A percentile compares a stretch with the other conserved stretches of the same genome.
Conservation (phyloP, 2,888 invertebrate genomes). For the Ophraella communa region DNA sequence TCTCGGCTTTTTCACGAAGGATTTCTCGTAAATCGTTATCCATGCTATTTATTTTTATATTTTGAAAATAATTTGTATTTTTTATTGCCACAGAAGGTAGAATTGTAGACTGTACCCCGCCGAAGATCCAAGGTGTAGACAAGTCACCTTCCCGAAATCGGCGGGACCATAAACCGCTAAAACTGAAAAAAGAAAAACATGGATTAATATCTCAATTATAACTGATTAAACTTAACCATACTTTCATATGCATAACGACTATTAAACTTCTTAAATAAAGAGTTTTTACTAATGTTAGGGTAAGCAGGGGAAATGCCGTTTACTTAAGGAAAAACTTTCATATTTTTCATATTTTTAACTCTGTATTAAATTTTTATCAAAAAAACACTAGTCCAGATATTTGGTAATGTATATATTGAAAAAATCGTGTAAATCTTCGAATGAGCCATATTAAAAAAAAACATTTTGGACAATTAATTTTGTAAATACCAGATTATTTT, state of each 20-base stretch:
- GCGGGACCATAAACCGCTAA: constrained; percentile 54
- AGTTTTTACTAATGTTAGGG: no score
- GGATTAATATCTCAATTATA: neutral
- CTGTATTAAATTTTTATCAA: no score
- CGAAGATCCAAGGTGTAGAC: constrained; percentile 49
- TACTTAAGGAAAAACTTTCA: no score
- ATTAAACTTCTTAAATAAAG: neutral
- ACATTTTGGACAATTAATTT: no score
- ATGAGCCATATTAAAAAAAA: no score
- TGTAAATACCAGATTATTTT: no score
- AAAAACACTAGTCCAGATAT: no score
- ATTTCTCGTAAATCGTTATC: constrained; percentile 45
- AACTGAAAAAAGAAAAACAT: constrained; percentile 46
- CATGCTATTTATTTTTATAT: constrained; percentile 32
- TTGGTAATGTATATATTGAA: no score
- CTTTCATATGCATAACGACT: neutral
- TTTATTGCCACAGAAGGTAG: constrained; percentile 1
- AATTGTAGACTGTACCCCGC: constrained; percentile 38
- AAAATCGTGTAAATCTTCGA: no score
- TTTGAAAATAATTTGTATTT: constrained; percentile 23
- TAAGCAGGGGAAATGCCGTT: no score
- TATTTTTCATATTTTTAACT: no score
- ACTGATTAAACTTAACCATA: neutral
- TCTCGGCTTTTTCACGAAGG: constrained; percentile 51
- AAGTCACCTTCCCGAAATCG: constrained; percentile 46